Evolutionary conservation across 23 tunicate genomes (phyloP).

Genomic region (Ciona savignyi): DNA sequence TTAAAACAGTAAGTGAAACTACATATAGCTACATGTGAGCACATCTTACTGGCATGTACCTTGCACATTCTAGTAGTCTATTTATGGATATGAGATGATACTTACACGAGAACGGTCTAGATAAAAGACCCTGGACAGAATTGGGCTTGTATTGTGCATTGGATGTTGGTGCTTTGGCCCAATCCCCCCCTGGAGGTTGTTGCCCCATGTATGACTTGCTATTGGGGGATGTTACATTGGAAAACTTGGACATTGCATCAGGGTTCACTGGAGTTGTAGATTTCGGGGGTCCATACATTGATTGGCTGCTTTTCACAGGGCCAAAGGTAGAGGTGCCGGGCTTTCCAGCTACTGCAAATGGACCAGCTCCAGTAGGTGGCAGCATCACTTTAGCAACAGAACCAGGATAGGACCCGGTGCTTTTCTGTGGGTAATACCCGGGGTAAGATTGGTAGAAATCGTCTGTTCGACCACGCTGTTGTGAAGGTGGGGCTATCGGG

Average conservation of each 20-base stretch:
- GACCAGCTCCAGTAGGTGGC: conserved; percentile 20
- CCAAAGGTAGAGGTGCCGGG: conserved; percentile 26
- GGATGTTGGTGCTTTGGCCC: conserved; percentile 24
- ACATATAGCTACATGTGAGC: too few species aligned
- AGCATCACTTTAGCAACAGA: not conserved
- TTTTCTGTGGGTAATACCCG: not conserved
- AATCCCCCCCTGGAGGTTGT: conserved; percentile 23
- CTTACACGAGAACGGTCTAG: conserved; percentile 75
- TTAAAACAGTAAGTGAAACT: too few species aligned
- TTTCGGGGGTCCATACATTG: conserved; percentile 53
- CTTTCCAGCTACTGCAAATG: conserved; percentile 37
- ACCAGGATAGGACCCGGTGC: not conserved
- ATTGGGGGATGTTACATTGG: conserved; percentile 2
- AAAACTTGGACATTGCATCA: conserved; percentile 6
- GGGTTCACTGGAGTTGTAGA: conserved; percentile 27
- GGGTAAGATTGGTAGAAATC: conserved; percentile 19
- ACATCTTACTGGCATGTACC: too few species aligned
- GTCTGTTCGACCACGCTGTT: conserved; percentile 34
- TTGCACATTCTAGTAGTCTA: too few species aligned
- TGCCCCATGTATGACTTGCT: conserved; percentile 11
- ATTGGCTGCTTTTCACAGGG: conserved; percentile 18
- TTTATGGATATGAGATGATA: too few species aligned
- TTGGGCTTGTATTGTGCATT: conserved; percentile 32
- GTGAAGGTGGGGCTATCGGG: conserved; percentile 56
- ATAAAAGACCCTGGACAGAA: conserved; percentile 64